Conservation (phyloP, 92 coral and sea anemone species). For the Siderastrea radians region DNA sequence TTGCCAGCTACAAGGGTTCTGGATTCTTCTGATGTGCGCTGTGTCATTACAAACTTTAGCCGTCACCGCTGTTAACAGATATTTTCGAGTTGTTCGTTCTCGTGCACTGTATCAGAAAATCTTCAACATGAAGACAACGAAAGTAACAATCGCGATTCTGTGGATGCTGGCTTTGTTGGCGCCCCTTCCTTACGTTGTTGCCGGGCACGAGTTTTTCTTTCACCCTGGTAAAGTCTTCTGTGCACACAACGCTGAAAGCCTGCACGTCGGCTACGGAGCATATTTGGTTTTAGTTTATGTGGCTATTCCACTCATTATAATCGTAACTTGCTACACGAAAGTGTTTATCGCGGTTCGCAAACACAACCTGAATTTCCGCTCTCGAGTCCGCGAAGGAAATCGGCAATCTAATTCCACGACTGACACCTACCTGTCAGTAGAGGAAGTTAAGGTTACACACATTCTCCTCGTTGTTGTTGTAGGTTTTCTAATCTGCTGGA, state of each 20-base stretch:
- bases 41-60: slow-evolving; percentile 81
- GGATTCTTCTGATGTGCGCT: slow-evolving; percentile 72
- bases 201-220: slow-evolving; percentile 71
- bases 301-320: slow-evolving; percentile 62
- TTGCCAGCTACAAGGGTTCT: slow-evolving; percentile 82
- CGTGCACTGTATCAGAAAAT: slow-evolving; percentile 60
- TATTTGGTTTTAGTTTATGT: slow-evolving; percentile 68
- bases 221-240: slow-evolving; percentile 83
- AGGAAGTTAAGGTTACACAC: slow-evolving; percentile 72
- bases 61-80: slow-evolving; percentile 79
- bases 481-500: slow-evolving; percentile 76
- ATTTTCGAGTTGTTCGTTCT: slow-evolving; percentile 66
- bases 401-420: background rate
- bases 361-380: slow-evolving; percentile 44
- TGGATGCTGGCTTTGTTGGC: slow-evolving; percentile 80
- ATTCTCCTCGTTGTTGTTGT: slow-evolving; percentile 68
- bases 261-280: slow-evolving; percentile 73
- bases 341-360: slow-evolving; percentile 72
- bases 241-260: slow-evolving; percentile 65
- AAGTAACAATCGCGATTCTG: slow-evolving; percentile 63
- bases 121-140: slow-evolving; percentile 72
- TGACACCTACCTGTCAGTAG: slow-evolving; percentile 47
- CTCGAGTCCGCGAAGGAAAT: background rate
- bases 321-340: slow-evolving; percentile 64
- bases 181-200: slow-evolving; percentile 71